Evolutionary conservation across 2,113 vertebrate species (phyloP).

Genomic region (Corvus cornix): DNA sequence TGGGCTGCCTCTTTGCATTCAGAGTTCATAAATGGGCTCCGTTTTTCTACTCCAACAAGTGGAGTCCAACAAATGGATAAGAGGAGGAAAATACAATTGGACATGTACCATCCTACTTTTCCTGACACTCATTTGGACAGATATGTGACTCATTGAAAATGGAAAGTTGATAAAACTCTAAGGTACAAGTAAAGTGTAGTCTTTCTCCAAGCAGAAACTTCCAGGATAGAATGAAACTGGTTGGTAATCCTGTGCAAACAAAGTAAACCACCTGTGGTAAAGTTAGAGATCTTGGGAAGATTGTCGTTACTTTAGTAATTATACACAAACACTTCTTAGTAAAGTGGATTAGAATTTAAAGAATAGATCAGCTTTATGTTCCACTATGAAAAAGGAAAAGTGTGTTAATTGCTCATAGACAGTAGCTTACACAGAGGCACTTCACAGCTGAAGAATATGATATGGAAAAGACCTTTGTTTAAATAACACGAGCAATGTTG

Average conservation of each 20-base stretch:
- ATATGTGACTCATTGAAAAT: not conserved
- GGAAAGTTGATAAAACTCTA: not conserved
- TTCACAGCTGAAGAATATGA: slow-evolving; percentile 41
- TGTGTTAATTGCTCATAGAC: slow-evolving; percentile 23
- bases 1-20: not conserved
- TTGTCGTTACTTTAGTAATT: slow-evolving; percentile 40
- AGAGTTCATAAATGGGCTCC: not conserved
- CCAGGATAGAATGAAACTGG: not conserved
- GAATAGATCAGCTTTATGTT: slow-evolving; percentile 19
- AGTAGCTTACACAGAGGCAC: slow-evolving; percentile 22
- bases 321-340: slow-evolving; percentile 45
- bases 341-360: slow-evolving; percentile 61
- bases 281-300: slow-evolving; percentile 46
- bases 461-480: slow-evolving; percentile 34
- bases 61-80: not conserved
- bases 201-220: not conserved
- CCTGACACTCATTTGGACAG: not conserved
- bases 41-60: slow-evolving; percentile 13
- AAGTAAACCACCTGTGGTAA: slow-evolving; percentile 48
- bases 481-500: not conserved
- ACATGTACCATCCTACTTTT: not conserved
- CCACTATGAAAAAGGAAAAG: slow-evolving; percentile 46
- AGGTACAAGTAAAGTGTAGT: not conserved
- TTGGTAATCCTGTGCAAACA: slow-evolving; percentile 6
- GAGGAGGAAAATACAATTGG: not conserved